Percentiles rank a stretch among this genome's conserved stretches.
Conservation (phyloP, 2,113 vertebrate species). For the Gulo gulo region DNA sequence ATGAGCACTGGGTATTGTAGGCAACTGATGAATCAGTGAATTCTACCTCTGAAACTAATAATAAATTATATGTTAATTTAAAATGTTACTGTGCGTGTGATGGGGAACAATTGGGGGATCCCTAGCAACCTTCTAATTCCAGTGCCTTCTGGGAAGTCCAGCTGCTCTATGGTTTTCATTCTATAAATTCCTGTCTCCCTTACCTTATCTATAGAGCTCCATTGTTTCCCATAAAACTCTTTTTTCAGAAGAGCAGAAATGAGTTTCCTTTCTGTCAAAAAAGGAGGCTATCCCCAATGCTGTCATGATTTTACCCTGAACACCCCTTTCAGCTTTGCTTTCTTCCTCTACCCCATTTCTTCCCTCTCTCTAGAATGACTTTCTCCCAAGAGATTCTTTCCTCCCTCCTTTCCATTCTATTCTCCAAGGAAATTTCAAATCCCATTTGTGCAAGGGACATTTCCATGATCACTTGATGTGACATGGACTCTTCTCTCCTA, state of each 20-base stretch:
- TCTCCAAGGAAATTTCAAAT: background rate
- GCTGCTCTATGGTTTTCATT: background rate
- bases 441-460: background rate
- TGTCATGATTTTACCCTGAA: background rate
- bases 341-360: background rate
- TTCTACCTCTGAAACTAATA: background rate
- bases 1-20: background rate
- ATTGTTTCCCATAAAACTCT: background rate
- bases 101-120: rapidly evolving
- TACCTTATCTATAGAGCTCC: background rate
- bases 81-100: background rate
- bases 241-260: background rate
- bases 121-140: background rate
- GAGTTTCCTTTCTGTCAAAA: background rate
- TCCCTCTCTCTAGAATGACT: background rate
- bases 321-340: background rate
- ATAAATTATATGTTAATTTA: background rate
- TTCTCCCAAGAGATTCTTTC: background rate
- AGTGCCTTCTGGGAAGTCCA: background rate
- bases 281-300: background rate
- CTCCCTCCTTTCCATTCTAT: background rate
- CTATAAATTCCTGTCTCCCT: background rate
- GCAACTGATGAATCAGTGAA: background rate
- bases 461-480: background rate
- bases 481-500: background rate